Evolutionary conservation across 2,113 vertebrate genomes (phyloP).

Genomic region (Bombycilla garrulus): DNA sequence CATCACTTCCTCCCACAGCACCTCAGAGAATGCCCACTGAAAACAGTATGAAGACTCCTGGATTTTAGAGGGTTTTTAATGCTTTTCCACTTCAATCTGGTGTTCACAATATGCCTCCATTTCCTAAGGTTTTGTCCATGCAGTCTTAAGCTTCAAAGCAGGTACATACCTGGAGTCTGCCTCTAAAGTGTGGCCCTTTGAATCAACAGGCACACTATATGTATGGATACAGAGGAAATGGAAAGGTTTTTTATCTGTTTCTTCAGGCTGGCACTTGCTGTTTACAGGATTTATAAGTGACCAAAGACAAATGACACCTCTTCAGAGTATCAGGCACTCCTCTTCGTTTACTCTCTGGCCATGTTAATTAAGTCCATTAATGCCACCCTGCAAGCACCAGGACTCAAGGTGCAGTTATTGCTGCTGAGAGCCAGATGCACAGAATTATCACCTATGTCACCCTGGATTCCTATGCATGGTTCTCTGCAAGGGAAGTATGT

Average conservation of each 20-base stretch:
- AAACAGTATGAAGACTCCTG: not conserved
- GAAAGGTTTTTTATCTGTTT: not conserved
- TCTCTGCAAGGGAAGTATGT: slow-evolving; percentile 12
- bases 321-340: not conserved
- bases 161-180: not conserved
- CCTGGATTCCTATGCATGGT: not conserved
- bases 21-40: not conserved
- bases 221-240: not conserved
- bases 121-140: not conserved
- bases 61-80: not conserved
- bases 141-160: not conserved
- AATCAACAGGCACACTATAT: not conserved
- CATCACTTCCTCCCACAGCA: not conserved
- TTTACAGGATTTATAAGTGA: not conserved
- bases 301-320: not conserved
- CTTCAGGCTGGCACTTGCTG: not conserved
- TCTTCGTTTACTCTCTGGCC: not conserved
- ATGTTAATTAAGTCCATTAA: not conserved
- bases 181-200: not conserved
- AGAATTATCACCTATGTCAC: not conserved
- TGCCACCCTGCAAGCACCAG: not conserved
- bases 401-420: not conserved
- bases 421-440: not conserved
- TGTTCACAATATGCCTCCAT: not conserved
- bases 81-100: not conserved